These are phyloP conservation scores for Orthonyx spaldingii DNA, from an alignment of 2,113 vertebrate species.

Conservation along the genomic window DNA sequence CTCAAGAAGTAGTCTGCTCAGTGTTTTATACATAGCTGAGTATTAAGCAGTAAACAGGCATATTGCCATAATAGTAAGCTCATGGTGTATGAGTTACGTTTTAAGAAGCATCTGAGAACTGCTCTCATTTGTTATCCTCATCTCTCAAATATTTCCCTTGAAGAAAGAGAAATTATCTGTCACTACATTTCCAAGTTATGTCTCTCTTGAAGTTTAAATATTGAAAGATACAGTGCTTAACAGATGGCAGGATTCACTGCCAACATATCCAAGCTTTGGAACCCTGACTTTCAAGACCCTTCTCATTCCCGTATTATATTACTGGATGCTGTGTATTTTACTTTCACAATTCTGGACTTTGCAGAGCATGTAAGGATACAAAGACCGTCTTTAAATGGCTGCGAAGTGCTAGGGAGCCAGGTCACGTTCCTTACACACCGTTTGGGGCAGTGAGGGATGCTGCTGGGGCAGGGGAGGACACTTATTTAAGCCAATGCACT, in stretches of 20 bases:
- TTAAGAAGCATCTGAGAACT: background rate
- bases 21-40: background rate
- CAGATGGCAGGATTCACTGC: background rate
- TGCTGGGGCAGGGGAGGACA: background rate
- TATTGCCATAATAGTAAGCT: background rate
- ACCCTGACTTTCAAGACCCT: background rate
- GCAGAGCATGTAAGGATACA: background rate
- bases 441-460: fast-evolving
- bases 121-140: background rate
- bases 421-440: background rate
- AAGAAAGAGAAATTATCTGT: background rate
- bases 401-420: background rate
- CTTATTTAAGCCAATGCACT: background rate
- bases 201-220: background rate
- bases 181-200: background rate
- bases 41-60: background rate
- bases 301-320: background rate
- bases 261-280: background rate
- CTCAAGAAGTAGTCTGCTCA: background rate
- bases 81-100: background rate
- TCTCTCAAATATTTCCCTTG: background rate
- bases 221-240: background rate
- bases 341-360: background rate
- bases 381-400: background rate
- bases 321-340: background rate